Evolutionary conservation across 35 echinoderm and acorn worm species (phyloP), one percentile per base, ranked within the genome.

Genomic region (Eucidaris tribuloides): DNA sequence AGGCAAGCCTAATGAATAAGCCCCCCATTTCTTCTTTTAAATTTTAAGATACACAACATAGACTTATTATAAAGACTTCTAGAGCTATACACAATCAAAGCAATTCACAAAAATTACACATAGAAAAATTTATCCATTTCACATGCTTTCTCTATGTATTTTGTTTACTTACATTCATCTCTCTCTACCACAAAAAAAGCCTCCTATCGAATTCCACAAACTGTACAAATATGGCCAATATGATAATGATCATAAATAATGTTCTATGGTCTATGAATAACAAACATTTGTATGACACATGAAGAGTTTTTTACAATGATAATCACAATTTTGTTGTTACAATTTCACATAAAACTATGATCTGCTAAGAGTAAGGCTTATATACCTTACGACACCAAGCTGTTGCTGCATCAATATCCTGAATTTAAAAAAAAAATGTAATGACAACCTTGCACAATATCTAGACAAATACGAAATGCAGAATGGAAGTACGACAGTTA

Each of bases 51-150:
- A 41, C 68, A 74, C 68, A 74, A 74, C 68, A 74, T 74, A 74
- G 38, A 74, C 39, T 44, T 74, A 25, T 42, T 44, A 71, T 52
- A 52, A 52, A 52, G 48, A 52, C 29, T 74, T 74, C 68, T 74
- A 74, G 68, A 44, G 38, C 68, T 74, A 74, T 74, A 74, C 68
- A 74, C 68, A 74, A 74, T 74, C 68, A 74, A 74, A 74, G 28
- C 68, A 74, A 33, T 74, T 74, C 68, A 74, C 68, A 74, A n/a
- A n/a, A 64, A 74, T 74, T 38, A 74, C 68, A 74, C 68, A 64
- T 14, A 32, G 37, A 74, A 44, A 9, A 14, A 64, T 11, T 59
- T 11, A 6, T 17, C n/a, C n/a, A n/a, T n/a, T n/a, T n/a, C n/a
- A n/a, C 22, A 59, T 64, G 9, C 28, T 64, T 19, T 64, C 61